Conservation (phyloP, 2,113 vertebrate genomes). For the Rhinopomastus cyanomelas region DNA sequence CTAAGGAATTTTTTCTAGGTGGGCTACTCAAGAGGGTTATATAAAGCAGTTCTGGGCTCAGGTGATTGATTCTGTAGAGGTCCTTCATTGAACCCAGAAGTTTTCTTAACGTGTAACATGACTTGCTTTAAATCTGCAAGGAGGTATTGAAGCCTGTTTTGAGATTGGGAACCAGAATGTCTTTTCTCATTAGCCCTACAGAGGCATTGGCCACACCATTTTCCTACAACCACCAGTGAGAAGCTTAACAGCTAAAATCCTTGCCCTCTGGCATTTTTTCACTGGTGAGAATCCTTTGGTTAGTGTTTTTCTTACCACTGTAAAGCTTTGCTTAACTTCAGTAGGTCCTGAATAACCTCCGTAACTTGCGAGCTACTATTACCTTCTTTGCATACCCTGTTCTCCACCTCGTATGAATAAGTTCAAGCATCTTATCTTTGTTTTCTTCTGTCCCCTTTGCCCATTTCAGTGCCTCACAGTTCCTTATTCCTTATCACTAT, state of each 20-base stretch:
- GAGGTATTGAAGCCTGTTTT: not conserved
- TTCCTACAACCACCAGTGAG: not conserved
- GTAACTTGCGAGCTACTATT: not conserved
- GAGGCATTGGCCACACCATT: not conserved
- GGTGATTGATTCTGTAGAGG: not conserved
- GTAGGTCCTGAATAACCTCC: not conserved
- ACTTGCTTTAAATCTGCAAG: not conserved
- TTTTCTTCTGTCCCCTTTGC: not conserved
- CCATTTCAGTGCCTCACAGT: not conserved
- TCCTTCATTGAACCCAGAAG: not conserved
- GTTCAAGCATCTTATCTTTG: not conserved
- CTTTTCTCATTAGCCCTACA: not conserved
- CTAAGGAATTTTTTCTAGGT: not conserved
- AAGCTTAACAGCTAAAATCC: not conserved
- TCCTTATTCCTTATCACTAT: not conserved
- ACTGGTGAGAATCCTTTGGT: not conserved
- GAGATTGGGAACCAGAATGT: not conserved
- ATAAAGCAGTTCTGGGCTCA: accelerated
- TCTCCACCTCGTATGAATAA: not conserved
- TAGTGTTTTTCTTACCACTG: not conserved
- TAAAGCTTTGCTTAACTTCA: not conserved
- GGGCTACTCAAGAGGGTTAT: not conserved
- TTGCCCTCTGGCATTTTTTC: not conserved
- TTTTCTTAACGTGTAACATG: not conserved
- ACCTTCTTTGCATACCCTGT: not conserved